These are phyloP conservation scores for Plestiodon gilberti DNA, from an alignment of 2,113 vertebrate genomes.

Conservation along the genomic window DNA sequence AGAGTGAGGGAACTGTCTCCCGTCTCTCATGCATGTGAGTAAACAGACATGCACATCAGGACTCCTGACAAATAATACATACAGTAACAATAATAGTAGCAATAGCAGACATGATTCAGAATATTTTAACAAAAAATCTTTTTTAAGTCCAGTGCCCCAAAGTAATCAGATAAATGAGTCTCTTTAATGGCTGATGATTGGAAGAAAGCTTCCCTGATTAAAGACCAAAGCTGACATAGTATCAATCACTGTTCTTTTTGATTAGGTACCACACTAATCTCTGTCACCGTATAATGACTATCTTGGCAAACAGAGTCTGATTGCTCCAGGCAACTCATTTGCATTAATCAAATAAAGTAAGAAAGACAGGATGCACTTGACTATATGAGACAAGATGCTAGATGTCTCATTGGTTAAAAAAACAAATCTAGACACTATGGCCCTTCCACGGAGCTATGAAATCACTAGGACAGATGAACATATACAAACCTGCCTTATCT, in stretches of 20 bases:
- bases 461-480: background rate
- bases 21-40: too few relatives aligned
- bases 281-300: conserved; percentile 69
- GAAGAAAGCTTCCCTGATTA: conserved; percentile 69
- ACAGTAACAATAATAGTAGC: conserved; percentile 3
- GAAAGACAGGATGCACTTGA: conserved; percentile 45
- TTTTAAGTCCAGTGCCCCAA: conserved; percentile 35
- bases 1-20: background rate
- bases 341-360: conserved; percentile 67
- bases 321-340: conserved; percentile 67
- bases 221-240: conserved; percentile 60
- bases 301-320: conserved; percentile 63
- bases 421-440: background rate
- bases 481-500: background rate
- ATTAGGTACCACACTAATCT: conserved; percentile 71
- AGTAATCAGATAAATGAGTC: conserved; percentile 62
- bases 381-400: conserved; percentile 38
- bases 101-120: background rate
- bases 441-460: background rate
- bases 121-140: conserved; percentile 18
- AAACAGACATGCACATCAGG: background rate
- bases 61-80: background rate
- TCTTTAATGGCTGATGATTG: conserved; percentile 61
- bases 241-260: conserved; percentile 72
- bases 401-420: conserved; percentile 28